Percentiles rank a stretch among this genome's conserved stretches.
Evolutionary conservation across 2,888 invertebrate species (phyloP).

Genomic region (Linyphia triangularis): DNA sequence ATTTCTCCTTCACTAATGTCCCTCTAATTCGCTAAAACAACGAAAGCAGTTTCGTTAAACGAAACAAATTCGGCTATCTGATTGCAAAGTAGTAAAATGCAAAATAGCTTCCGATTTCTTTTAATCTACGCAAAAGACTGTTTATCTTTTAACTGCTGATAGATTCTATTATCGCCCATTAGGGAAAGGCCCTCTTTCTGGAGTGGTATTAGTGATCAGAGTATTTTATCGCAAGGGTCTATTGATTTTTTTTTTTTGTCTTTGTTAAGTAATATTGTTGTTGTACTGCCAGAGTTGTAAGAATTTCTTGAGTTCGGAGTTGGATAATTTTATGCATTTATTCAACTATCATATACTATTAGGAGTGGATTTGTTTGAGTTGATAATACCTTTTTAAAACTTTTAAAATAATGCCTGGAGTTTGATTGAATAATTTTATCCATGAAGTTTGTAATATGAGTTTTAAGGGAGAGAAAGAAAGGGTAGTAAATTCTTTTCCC

Average conservation of each 20-base stretch:
- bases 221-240: not conserved
- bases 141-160: conserved; percentile 21
- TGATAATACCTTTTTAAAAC: too few relatives aligned
- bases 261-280: conserved; percentile 11
- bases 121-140: conserved; percentile 18
- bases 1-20: not conserved
- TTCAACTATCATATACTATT: too few relatives aligned
- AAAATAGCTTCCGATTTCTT: not conserved
- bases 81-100: conserved; percentile 24
- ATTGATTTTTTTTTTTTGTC: conserved; percentile 4
- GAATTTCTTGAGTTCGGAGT: not conserved
- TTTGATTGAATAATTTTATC: too few relatives aligned
- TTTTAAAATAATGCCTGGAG: too few relatives aligned
- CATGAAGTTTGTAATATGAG: too few relatives aligned
- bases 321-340: too few relatives aligned
- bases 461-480: too few relatives aligned
- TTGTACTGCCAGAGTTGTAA: not conserved
- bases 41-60: conserved; percentile 16
- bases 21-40: conserved; percentile 36
- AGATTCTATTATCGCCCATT: conserved; percentile 28
- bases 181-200: conserved; percentile 6
- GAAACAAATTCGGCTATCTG: not conserved
- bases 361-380: too few relatives aligned
- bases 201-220: not conserved
- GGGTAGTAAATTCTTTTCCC: too few relatives aligned